Evolutionary conservation across 1,140 invertebrate species (phyloP).

Genomic region (Lasioglossum baleicum): DNA sequence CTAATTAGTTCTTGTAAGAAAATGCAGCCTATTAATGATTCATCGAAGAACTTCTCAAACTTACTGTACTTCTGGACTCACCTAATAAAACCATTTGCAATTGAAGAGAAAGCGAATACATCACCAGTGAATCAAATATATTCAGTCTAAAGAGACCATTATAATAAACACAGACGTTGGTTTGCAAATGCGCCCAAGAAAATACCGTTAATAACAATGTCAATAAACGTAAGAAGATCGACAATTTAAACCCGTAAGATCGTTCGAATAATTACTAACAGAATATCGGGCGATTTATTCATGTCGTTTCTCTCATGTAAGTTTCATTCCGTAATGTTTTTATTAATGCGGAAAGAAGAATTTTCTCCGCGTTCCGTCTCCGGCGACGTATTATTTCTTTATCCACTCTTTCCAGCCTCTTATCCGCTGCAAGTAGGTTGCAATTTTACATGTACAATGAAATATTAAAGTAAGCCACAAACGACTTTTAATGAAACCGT

Average conservation of each 20-base stretch:
- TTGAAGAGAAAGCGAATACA: not conserved
- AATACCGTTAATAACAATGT: not conserved
- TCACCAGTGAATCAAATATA: not conserved
- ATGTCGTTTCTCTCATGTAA: too few relatives aligned
- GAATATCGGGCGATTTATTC: not conserved
- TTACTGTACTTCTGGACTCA: not conserved
- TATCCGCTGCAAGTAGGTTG: not conserved
- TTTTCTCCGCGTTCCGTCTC: not conserved
- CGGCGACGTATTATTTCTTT: not conserved
- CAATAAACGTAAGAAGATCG: not conserved
- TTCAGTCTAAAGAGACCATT: not conserved
- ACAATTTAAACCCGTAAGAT: not conserved
- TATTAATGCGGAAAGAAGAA: not conserved
- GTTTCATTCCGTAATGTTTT: not conserved
- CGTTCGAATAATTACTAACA: not conserved
- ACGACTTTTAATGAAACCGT: slow-evolving; percentile 20
- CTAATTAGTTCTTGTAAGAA: too few relatives aligned
- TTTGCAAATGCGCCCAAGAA: not conserved
- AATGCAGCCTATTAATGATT: too few relatives aligned
- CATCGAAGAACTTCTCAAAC: not conserved
- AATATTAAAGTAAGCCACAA: slow-evolving; percentile 2
- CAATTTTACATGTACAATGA: not conserved
- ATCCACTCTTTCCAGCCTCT: not conserved
- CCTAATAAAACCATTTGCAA: not conserved
- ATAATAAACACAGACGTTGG: not conserved